Percentiles rank a stretch among this genome's conserved stretches.
Evolutionary conservation across 2,797 vertebrate species (phyloP).

Genomic region (Hephaestus fuliginosus): DNA sequence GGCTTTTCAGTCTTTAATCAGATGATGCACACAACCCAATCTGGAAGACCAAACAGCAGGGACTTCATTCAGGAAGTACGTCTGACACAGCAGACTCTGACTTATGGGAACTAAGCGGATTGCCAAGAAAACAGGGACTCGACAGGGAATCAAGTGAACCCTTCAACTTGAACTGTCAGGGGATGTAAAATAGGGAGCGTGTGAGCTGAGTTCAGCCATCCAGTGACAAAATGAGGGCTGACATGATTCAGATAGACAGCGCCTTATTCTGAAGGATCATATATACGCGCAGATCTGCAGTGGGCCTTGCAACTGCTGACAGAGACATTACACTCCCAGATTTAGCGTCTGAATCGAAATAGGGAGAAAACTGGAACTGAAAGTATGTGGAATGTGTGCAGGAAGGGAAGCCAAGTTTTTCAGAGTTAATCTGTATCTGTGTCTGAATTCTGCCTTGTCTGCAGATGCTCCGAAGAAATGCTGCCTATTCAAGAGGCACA

Average conservation of each 20-base stretch:
- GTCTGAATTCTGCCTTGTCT: constrained; percentile 66
- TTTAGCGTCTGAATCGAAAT: constrained; percentile 51
- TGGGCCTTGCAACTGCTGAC: constrained; percentile 44
- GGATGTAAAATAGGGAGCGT: constrained; percentile 59
- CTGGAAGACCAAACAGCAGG: constrained; percentile 8
- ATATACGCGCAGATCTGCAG: constrained; percentile 42
- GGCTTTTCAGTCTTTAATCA: constrained; percentile 45
- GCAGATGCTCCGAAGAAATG: constrained; percentile 70
- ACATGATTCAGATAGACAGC: constrained; percentile 42
- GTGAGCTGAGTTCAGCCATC: constrained; percentile 57
- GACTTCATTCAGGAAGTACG: constrained; percentile 61
- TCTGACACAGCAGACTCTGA: constrained; percentile 73
- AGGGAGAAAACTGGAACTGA: constrained; percentile 37
- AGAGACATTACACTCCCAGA: constrained; percentile 35
- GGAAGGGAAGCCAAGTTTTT: constrained; percentile 52
- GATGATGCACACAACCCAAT: constrained; percentile 18
- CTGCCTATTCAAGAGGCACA: constrained; percentile 69
- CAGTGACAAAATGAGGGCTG: constrained; percentile 53
- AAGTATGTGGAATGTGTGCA: constrained; percentile 37
- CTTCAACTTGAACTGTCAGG: constrained; percentile 61
- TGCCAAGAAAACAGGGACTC: constrained; percentile 65
- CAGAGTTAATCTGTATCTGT: constrained; percentile 54
- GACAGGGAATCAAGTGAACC: constrained; percentile 64
- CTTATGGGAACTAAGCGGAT: constrained; percentile 58
- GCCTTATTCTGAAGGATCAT: constrained; percentile 35